Conservation (phyloP, 2,113 vertebrate species). For the Lepidothrix coronata region DNA sequence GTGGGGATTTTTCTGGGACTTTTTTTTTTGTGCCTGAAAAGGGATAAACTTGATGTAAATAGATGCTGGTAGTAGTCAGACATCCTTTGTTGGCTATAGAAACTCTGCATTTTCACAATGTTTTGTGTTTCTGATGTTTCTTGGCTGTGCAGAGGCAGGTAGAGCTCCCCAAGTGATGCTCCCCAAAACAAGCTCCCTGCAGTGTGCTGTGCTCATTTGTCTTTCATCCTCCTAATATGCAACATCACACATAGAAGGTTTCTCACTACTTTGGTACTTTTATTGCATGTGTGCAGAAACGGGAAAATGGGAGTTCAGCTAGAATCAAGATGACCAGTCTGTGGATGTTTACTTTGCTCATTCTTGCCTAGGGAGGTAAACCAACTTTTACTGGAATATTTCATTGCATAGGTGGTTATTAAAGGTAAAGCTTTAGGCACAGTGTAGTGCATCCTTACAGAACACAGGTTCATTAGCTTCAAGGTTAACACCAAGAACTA, state of each 20-base stretch:
- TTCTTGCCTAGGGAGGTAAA: background rate
- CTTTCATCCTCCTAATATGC: accelerated
- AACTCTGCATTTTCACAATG: background rate
- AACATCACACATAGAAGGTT: background rate
- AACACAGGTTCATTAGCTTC: background rate
- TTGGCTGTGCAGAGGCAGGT: background rate
- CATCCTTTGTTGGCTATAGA: background rate
- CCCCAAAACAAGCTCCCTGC: background rate
- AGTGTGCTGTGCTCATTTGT: background rate
- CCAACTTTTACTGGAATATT: background rate
- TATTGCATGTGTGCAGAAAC: background rate
- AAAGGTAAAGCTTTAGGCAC: background rate
- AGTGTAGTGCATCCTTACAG: background rate
- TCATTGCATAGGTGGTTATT: background rate
- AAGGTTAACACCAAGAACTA: background rate
- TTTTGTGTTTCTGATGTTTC: background rate
- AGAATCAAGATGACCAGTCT: background rate
- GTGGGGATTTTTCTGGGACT: background rate
- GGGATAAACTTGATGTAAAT: background rate
- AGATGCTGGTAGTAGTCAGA: background rate
- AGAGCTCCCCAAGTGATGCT: background rate
- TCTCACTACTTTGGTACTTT: background rate
- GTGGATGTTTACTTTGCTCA: background rate
- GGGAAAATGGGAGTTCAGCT: background rate
- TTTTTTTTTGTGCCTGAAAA: background rate